These are phyloP conservation scores for Pachyramphus minor DNA, from an alignment of 2,113 vertebrate genomes.

Conservation along the genomic window DNA sequence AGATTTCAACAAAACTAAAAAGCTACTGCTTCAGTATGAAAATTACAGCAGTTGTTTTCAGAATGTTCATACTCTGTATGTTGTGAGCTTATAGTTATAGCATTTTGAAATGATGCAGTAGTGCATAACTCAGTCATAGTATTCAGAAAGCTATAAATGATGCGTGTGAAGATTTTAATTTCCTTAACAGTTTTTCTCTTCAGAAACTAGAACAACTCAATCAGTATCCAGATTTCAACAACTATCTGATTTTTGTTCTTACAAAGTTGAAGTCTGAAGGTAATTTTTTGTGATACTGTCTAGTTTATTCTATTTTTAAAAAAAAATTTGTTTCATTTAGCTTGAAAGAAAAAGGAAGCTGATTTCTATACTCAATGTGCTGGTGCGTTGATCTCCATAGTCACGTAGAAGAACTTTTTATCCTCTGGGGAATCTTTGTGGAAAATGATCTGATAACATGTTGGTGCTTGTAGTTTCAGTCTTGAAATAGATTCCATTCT, in stretches of 20 bases:
- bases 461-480: background rate
- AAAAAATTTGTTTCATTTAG: background rate
- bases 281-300: constrained; percentile 66
- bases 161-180: background rate
- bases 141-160: background rate
- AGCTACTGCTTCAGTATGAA: background rate
- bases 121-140: background rate
- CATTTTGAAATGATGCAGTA: background rate
- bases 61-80: background rate
- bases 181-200: constrained; percentile 79
- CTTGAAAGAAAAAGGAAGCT: background rate
- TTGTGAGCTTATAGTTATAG: background rate
- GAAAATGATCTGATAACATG: background rate
- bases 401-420: background rate
- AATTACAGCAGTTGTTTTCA: background rate
- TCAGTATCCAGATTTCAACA: constrained; percentile 97
- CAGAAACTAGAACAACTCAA: constrained; percentile 98
- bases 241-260: constrained; percentile 96
- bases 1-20: background rate
- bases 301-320: background rate
- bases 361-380: background rate
- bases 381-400: background rate
- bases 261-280: constrained; percentile 97
- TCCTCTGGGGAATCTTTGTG: background rate
- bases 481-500: background rate